A percentile compares a stretch with the other conserved stretches of the same genome.
These are phyloP conservation scores for Leptinotarsa tumamoca DNA, from an alignment of 2,888 invertebrate genomes.

Conservation along the genomic window DNA sequence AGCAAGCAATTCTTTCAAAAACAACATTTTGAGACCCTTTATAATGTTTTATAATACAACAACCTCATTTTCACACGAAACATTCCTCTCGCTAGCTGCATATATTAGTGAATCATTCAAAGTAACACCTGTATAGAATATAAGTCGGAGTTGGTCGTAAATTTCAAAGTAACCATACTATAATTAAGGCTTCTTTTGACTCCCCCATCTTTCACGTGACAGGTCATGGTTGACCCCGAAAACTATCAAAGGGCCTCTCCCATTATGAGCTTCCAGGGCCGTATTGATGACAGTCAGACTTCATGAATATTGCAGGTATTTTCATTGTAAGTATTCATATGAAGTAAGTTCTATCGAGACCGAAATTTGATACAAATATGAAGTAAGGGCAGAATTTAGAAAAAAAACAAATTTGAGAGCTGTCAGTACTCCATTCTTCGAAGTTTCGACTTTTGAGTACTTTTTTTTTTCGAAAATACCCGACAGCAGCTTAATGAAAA, in stretches of 20 bases:
- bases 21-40: no score
- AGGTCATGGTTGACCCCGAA: slow-evolving; percentile 10
- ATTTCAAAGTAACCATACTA: slow-evolving; percentile 25
- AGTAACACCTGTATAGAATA: slow-evolving; percentile 29
- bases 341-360: slow-evolving; percentile 1
- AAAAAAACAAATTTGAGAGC: no score
- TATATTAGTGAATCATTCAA: neutral
- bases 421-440: no score
- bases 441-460: no score
- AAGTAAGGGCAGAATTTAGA: neutral
- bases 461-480: no score
- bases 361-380: slow-evolving; percentile 24
- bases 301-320: slow-evolving; percentile 32
- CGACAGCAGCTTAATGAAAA: no score
- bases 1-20: no score
- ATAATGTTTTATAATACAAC: no score
- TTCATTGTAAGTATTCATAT: slow-evolving; percentile 21
- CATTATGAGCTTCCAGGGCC: slow-evolving; percentile 6
- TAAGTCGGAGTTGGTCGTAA: slow-evolving; percentile 31
- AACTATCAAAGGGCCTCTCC: slow-evolving; percentile 2
- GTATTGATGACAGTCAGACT: slow-evolving; percentile 18
- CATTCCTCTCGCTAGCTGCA: no score
- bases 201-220: slow-evolving; percentile 33
- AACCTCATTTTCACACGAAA: no score
- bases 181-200: slow-evolving; percentile 25